A percentile compares a stretch with the other conserved stretches of the same genome.
Evolutionary conservation across 2,888 invertebrate genomes (phyloP).

Genomic region (Macropis europaea): DNA sequence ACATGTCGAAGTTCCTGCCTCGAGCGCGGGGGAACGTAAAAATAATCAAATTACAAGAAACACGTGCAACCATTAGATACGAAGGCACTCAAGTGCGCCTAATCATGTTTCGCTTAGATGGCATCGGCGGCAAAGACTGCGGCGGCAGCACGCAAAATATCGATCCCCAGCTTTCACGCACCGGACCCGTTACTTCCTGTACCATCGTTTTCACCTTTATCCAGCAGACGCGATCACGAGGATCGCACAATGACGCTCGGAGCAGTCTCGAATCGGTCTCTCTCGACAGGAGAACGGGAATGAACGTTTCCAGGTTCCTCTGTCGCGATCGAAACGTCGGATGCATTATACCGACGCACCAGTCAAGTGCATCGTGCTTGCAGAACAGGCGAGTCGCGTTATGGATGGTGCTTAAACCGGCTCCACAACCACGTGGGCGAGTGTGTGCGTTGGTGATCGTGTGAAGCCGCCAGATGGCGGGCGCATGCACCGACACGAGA

Average conservation of each 20-base stretch:
- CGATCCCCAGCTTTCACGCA: background rate
- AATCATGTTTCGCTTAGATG: slow-evolving; percentile 10
- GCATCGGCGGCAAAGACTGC: background rate
- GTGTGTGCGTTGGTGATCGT: slow-evolving; percentile 38
- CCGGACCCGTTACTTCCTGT: slow-evolving; percentile 1
- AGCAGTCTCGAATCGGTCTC: too few relatives aligned
- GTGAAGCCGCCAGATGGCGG: slow-evolving; percentile 61
- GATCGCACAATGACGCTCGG: background rate
- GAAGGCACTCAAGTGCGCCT: slow-evolving; percentile 19
- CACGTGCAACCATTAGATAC: background rate
- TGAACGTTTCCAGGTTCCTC: too few relatives aligned
- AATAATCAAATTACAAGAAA: slow-evolving; percentile 8
- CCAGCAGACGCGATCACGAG: background rate
- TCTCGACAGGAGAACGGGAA: too few relatives aligned
- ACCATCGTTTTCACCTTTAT: background rate
- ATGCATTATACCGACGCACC: background rate
- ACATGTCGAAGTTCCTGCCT: background rate
- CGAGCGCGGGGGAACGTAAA: background rate
- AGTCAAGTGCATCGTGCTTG: background rate
- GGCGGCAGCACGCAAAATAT: slow-evolving; percentile 8
- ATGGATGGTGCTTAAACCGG: slow-evolving; percentile 44
- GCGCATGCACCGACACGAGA: slow-evolving; percentile 5
- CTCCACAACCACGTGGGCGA: slow-evolving; percentile 56
- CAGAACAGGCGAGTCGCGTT: background rate
- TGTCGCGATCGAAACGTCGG: too few relatives aligned